Evolutionary conservation across 2,797 vertebrate genomes (phyloP).

Genomic region (Gephyroberyx darwinii): DNA sequence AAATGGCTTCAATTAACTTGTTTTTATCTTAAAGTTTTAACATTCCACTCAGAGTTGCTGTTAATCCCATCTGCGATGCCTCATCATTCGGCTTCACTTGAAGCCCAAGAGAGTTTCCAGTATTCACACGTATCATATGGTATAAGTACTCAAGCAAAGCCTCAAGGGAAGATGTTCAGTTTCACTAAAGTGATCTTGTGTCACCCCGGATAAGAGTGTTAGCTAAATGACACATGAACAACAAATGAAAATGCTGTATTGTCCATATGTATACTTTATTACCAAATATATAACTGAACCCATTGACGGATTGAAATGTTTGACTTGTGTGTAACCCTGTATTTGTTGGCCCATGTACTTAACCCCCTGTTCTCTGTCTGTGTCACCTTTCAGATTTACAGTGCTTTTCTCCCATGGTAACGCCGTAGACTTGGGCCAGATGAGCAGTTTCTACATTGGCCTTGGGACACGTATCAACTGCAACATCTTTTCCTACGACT

Average conservation of each 20-base stretch:
- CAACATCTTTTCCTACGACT: conserved; percentile 93
- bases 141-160: not conserved
- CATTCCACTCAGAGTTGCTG: not conserved
- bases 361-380: conserved; percentile 8
- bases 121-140: not conserved
- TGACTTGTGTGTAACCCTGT: not conserved
- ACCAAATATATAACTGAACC: too few relatives aligned
- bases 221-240: too few relatives aligned
- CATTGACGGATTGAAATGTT: not conserved
- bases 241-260: too few relatives aligned
- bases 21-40: not conserved
- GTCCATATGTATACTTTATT: too few relatives aligned
- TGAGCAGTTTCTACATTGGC: conserved; percentile 92
- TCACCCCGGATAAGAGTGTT: not conserved
- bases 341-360: not conserved
- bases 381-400: conserved; percentile 80
- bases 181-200: not conserved
- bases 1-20: not conserved
- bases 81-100: not conserved
- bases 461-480: conserved; percentile 89
- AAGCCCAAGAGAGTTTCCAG: not conserved
- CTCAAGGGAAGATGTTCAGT: not conserved
- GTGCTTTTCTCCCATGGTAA: conserved; percentile 91
- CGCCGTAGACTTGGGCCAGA: conserved; percentile 91
- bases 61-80: not conserved